These are phyloP conservation scores for Calosoma granatense DNA, from an alignment of 1,140 invertebrate genomes.

Conservation along the genomic window DNA sequence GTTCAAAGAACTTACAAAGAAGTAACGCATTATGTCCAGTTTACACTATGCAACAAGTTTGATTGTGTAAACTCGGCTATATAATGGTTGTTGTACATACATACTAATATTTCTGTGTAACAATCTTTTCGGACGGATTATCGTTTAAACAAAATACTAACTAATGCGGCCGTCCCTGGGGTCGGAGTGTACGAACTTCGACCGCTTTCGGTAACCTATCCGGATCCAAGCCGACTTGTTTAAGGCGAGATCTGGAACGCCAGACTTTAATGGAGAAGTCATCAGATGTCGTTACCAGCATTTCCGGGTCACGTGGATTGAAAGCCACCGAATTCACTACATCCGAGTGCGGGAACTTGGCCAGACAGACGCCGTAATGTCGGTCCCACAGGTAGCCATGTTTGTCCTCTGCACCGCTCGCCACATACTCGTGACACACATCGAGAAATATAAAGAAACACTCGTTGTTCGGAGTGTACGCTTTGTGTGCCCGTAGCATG, in stretches of 20 bases:
- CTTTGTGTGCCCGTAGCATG: slow-evolving; percentile 75
- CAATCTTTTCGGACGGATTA: slow-evolving; percentile 3
- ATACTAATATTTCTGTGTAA: too few species aligned
- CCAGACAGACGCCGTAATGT: slow-evolving; percentile 71
- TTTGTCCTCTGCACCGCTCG: slow-evolving; percentile 81
- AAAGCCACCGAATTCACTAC: slow-evolving; percentile 85
- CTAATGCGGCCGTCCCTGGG: background rate
- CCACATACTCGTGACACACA: slow-evolving; percentile 76
- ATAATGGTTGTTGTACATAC: too few species aligned
- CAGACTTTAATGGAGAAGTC: slow-evolving; percentile 73
- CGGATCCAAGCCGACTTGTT: slow-evolving; percentile 29
- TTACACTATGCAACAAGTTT: too few species aligned
- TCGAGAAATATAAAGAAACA: slow-evolving; percentile 87
- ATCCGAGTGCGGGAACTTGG: slow-evolving; percentile 67
- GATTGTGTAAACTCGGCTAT: too few species aligned
- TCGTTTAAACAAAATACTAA: background rate
- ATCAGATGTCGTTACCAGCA: slow-evolving; percentile 80
- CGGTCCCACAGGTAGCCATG: slow-evolving; percentile 81
- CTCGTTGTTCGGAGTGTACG: slow-evolving; percentile 78
- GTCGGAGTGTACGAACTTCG: slow-evolving; percentile 23
- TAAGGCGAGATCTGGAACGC: slow-evolving; percentile 42
- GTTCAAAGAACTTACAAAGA: too few species aligned
- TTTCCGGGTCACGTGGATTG: slow-evolving; percentile 70
- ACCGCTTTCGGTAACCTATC: slow-evolving; percentile 23
- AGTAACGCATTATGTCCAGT: too few species aligned